Conservation (phyloP, 2,113 vertebrate species). For the Eulemur rufifrons region DNA sequence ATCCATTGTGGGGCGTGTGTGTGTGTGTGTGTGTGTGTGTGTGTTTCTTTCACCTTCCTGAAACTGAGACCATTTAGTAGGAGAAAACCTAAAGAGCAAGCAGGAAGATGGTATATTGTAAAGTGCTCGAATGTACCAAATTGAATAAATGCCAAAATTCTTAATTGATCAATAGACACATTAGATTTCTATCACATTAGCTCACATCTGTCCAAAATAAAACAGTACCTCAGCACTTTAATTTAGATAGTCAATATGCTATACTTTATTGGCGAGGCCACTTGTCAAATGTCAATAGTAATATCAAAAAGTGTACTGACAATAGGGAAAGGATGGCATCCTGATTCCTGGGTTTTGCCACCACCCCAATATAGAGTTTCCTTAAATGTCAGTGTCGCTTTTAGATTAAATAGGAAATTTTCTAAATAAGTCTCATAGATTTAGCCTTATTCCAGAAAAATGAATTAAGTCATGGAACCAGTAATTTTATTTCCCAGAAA, state of each 20-base stretch:
- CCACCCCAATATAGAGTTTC: neutral
- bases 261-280: neutral
- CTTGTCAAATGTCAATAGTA: neutral
- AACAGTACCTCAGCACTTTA: neutral
- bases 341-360: neutral
- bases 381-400: neutral
- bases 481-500: slow-evolving; percentile 8
- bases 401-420: neutral
- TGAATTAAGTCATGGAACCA: neutral
- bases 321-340: neutral
- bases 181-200: neutral
- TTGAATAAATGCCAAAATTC: neutral
- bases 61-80: neutral
- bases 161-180: neutral
- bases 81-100: neutral
- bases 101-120: neutral
- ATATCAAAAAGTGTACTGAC: neutral
- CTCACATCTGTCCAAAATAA: neutral
- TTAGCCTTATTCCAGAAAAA: neutral
- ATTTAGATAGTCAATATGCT: neutral
- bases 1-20: neutral
- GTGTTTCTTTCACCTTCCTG: neutral
- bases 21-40: no score
- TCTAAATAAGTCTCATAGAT: neutral
- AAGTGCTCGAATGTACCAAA: neutral